Conservation (phyloP, 1,140 invertebrate genomes). For the Drosophila sucinea region DNA sequence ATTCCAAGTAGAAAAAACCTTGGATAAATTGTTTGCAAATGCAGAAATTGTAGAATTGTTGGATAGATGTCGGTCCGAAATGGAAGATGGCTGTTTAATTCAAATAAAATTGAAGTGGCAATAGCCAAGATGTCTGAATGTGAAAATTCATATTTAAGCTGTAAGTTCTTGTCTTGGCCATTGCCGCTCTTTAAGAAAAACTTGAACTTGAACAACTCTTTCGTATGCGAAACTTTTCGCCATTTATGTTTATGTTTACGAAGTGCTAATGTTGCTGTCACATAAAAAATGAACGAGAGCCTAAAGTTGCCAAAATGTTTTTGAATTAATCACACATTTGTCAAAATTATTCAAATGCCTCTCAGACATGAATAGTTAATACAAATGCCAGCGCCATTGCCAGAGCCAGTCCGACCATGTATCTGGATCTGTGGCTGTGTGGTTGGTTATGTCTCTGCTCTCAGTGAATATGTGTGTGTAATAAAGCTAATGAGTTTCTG, state of each 20-base stretch:
- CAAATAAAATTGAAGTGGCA: conserved; percentile 9
- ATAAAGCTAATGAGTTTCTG: conserved; percentile 74
- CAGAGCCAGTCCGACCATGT: conserved; percentile 3
- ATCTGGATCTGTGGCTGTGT: not conserved
- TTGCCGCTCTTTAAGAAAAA: not conserved
- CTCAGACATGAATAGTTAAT: conserved; percentile 72
- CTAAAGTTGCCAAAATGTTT: conserved; percentile 58
- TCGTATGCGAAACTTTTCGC: not conserved
- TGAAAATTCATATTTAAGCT: not conserved
- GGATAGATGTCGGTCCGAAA: not conserved
- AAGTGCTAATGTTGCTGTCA: conserved; percentile 62
- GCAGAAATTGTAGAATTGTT: not conserved
- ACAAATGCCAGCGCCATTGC: conserved; percentile 46
- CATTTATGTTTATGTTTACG: conserved; percentile 43
- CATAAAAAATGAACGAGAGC: conserved; percentile 56
- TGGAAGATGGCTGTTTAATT: not conserved
- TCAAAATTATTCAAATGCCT: conserved; percentile 76
- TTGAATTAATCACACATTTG: conserved; percentile 79
- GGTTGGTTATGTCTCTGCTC: not conserved
- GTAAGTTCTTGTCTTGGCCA: not conserved
- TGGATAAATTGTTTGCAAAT: conserved; percentile 8
- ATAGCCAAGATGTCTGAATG: not conserved
- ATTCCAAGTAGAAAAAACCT: conserved; percentile 1
- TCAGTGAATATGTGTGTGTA: conserved; percentile 46
- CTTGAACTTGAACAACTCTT: not conserved